These are phyloP conservation scores for Seriola aureovittata DNA, from an alignment of 2,113 vertebrate species.

Conservation along the genomic window DNA sequence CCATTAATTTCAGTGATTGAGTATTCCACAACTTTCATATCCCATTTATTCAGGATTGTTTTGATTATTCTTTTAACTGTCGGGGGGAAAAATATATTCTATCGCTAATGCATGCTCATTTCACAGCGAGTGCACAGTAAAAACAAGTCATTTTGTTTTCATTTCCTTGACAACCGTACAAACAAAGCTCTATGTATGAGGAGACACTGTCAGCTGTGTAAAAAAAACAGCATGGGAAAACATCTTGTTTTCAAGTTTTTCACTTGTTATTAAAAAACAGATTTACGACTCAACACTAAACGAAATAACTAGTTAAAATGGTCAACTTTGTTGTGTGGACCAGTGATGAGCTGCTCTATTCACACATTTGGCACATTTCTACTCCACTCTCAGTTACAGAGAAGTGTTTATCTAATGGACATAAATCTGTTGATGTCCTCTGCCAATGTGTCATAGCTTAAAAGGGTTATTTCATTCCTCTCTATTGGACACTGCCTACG, in stretches of 20 bases:
- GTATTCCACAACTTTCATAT: neutral
- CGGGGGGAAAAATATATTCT: neutral
- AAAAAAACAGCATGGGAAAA: neutral
- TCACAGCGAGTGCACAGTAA: slow-evolving; percentile 5
- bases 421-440: neutral
- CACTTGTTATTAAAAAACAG: neutral
- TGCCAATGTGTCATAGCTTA: slow-evolving; percentile 1
- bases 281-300: neutral
- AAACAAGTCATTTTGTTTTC: slow-evolving; percentile 1
- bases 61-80: neutral
- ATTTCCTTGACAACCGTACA: neutral
- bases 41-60: neutral
- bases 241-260: neutral
- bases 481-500: slow-evolving; percentile 1
- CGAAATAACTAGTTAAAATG: neutral
- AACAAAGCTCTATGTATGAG: neutral
- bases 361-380: neutral
- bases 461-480: slow-evolving; percentile 17
- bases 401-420: slow-evolving; percentile 9
- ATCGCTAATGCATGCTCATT: neutral
- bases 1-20: neutral
- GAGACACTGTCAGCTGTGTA: neutral
- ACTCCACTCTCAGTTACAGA: neutral
- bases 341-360: neutral
- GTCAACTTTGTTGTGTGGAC: neutral